Conservation (phyloP, 2,888 invertebrate genomes). For the Dyspetes luteomarginatus region DNA sequence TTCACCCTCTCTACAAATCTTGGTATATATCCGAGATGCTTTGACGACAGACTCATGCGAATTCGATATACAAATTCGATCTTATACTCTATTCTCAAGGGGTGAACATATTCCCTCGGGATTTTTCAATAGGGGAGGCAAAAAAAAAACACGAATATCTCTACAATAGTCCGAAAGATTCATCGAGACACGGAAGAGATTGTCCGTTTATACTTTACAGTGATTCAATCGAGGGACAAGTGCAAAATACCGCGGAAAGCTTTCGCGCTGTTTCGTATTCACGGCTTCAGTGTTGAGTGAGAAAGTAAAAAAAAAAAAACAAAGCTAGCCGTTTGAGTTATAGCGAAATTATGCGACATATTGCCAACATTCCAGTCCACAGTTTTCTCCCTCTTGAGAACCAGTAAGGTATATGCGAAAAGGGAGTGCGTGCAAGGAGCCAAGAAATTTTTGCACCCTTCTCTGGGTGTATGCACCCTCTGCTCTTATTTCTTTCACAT, state of each 20-base stretch:
- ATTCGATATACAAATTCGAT: conserved; percentile 63
- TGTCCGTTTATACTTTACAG: conserved; percentile 60
- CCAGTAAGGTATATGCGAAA: conserved; percentile 23
- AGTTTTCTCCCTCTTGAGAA: conserved; percentile 33
- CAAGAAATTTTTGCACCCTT: conserved; percentile 34
- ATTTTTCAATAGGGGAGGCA: background rate
- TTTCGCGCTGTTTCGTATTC: conserved; percentile 44
- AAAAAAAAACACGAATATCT: background rate
- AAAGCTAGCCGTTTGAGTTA: conserved; percentile 68
- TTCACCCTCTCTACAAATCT: conserved; percentile 34
- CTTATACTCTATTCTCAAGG: conserved; percentile 3
- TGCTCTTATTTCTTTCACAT: background rate
- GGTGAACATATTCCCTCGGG: background rate
- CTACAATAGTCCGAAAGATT: conserved; percentile 4
- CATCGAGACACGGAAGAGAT: background rate
- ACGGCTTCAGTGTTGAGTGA: background rate
- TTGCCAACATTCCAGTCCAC: conserved; percentile 66
- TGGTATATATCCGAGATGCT: conserved; percentile 22
- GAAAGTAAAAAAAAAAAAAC: background rate
- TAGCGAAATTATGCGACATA: conserved; percentile 79
- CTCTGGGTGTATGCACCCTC: background rate
- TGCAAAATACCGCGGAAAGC: conserved; percentile 5
- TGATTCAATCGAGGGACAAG: conserved; percentile 42
- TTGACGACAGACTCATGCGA: conserved; percentile 23
- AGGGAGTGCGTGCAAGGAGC: background rate